phyloP scores from a whole-genome alignment of 2,113 vertebrate genomes.

The Notothenia rossii region DNA sequence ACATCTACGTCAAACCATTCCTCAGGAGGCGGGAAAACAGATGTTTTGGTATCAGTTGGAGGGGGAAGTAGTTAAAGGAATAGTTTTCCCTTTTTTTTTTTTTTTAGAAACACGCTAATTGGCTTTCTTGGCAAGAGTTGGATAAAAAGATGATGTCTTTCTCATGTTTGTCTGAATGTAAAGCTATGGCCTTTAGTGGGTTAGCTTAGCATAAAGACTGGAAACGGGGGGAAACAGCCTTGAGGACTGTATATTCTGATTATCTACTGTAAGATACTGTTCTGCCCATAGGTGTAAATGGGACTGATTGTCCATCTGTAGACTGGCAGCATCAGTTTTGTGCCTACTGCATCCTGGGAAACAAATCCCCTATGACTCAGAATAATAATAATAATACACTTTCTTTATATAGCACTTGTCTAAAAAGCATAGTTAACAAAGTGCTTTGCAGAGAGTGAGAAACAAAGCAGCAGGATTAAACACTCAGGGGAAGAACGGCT shows the following conservation, averaged over 20 bases:
- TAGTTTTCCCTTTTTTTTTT: neutral
- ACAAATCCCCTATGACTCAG: constrained; percentile 54
- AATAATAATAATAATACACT: constrained; percentile 78
- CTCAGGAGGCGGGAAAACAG: constrained; percentile 15
- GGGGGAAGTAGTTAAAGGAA: neutral
- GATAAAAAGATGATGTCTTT: too few relatives aligned
- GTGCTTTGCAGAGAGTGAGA: constrained; percentile 47
- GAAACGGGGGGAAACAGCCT: neutral
- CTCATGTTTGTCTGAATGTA: too few relatives aligned
- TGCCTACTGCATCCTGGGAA: constrained; percentile 70
- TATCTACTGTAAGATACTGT: neutral
- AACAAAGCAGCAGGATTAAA: constrained; percentile 47
- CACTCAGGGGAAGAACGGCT: constrained; percentile 6
- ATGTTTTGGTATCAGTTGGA: neutral
- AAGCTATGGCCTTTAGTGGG: too few relatives aligned
- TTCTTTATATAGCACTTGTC: constrained; percentile 71
- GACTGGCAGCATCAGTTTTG: constrained; percentile 37
- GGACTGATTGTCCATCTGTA: constrained; percentile 27
- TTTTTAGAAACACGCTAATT: neutral
- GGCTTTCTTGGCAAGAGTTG: neutral
- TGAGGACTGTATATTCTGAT: neutral
- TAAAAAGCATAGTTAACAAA: constrained; percentile 69
- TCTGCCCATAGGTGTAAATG: constrained; percentile 33
- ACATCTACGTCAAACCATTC: constrained; percentile 17
- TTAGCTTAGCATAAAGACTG: too few relatives aligned